Conservation (phyloP, 2,797 vertebrate species). For the Halcyon chelicuti region DNA sequence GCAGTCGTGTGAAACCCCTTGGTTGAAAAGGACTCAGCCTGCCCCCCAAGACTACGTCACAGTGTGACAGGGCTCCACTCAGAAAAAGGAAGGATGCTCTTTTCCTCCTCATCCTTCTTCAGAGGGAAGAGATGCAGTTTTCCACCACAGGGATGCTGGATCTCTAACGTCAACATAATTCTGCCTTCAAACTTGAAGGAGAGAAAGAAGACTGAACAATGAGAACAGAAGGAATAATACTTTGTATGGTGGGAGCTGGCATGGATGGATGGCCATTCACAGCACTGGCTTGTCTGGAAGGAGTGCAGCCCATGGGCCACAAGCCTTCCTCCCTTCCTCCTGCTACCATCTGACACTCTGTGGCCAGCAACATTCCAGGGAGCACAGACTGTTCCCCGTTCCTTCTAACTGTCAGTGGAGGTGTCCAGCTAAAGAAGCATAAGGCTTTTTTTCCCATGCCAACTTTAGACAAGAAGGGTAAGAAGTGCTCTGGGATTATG, state of each 20-base stretch:
- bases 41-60: rapidly evolving
- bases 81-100: not conserved
- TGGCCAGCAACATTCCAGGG: rapidly evolving
- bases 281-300: not conserved
- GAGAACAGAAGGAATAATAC: not conserved
- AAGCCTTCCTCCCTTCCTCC: not conserved
- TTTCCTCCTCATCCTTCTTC: not conserved
- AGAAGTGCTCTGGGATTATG: not conserved
- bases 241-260: not conserved
- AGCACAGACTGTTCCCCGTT: not conserved
- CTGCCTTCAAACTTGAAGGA: not conserved
- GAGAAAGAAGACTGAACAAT: not conserved
- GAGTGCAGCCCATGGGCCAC: not conserved
- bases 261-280: rapidly evolving
- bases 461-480: not conserved
- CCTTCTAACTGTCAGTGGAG: not conserved
- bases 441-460: not conserved
- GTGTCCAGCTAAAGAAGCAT: not conserved
- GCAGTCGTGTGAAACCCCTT: rapidly evolving
- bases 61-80: not conserved
- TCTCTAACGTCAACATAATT: not conserved
- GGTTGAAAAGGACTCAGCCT: not conserved
- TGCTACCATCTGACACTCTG: not conserved
- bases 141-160: not conserved
- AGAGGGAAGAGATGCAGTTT: not conserved